phyloP scores from a whole-genome alignment of 2,113 vertebrate species.

The Chauna torquata region DNA sequence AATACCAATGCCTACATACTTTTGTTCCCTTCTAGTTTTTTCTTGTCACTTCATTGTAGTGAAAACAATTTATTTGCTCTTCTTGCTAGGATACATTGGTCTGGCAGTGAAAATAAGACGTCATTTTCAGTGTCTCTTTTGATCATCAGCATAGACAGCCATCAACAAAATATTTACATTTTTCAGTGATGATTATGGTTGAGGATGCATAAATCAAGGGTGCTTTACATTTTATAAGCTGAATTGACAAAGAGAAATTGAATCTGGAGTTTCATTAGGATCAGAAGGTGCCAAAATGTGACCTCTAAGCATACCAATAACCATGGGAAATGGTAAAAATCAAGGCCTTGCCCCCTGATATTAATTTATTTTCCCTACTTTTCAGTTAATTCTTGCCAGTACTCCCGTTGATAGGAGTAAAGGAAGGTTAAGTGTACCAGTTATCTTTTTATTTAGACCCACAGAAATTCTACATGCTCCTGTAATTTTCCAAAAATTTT shows the following conservation, averaged over 20 bases:
- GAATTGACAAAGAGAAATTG: slow-evolving; percentile 19
- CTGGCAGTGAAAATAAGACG: slow-evolving; percentile 48
- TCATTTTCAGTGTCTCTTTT: slow-evolving; percentile 26
- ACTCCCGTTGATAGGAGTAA: rapidly evolving
- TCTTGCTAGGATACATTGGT: neutral
- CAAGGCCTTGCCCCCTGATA: neutral
- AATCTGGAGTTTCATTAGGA: neutral
- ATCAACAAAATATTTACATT: slow-evolving; percentile 62
- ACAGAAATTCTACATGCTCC: neutral
- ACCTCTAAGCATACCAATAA: neutral
- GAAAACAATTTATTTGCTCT: slow-evolving; percentile 34
- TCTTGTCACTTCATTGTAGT: slow-evolving; percentile 7
- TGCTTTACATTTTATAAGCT: slow-evolving; percentile 13
- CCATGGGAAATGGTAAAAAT: neutral
- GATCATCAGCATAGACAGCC: slow-evolving; percentile 45
- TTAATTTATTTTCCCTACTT: neutral
- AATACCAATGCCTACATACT: neutral
- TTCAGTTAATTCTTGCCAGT: neutral
- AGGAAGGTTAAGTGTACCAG: neutral
- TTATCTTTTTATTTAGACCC: neutral
- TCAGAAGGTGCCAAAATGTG: neutral
- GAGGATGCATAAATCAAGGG: slow-evolving; percentile 41
- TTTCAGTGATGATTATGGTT: slow-evolving; percentile 52
- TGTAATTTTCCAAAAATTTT: neutral
- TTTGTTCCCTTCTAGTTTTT: neutral